Base-by-base conservation (phyloP, 2,113 vertebrate genomes). In the Channa maculata region DNA sequence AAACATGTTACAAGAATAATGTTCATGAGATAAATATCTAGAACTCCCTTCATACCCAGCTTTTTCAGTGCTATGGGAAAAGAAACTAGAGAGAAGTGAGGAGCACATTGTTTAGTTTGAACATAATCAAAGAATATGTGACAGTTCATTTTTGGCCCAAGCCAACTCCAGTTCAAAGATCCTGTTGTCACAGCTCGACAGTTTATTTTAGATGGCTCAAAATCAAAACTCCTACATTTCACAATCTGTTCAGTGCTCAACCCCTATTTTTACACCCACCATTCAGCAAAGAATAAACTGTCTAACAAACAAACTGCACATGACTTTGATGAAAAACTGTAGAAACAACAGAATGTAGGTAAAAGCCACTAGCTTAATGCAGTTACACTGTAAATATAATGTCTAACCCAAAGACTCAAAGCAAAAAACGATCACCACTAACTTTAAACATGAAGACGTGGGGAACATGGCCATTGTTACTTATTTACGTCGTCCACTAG, bases 401-500 rank as follows among this genome's bases (percentile, higher is more conserved):
- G n/a, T n/a, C n/a, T 43, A 68, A 14, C 54, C n/a, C 0, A 41
- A 15, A 71, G 6, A 24, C 33, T 13, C 2, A 48, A n/a, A 6
- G 11, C 38, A 43, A 1, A 63, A 9, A 43, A n/a, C 34, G 12
- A 57, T 54, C 14, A 43, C 14, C 3, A 54, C 6, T 15, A 14
- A 43, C 8, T 13, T 43, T 4, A 45, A 8, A 43, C 15, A 63
- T 37, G 57, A 4, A 39, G 12, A 3, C 43, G 4, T 2, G 43
- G 6, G 4, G 7, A 53, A 9, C 2, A 11, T 36, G 34, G 5
- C 10, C 14, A 5, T 71, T 11, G 15, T 73, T 39, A 8, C 6
- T 5, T 9, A 53, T 41, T 24, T 24, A 24, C 24, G 70, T 65
- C 43, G 46, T 74, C 86, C 89, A 89, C 77, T 57, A 85, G 89